These are phyloP conservation scores for Nothoprocta pentlandii DNA, from an alignment of 2,113 vertebrate genomes.

Conservation along the genomic window DNA sequence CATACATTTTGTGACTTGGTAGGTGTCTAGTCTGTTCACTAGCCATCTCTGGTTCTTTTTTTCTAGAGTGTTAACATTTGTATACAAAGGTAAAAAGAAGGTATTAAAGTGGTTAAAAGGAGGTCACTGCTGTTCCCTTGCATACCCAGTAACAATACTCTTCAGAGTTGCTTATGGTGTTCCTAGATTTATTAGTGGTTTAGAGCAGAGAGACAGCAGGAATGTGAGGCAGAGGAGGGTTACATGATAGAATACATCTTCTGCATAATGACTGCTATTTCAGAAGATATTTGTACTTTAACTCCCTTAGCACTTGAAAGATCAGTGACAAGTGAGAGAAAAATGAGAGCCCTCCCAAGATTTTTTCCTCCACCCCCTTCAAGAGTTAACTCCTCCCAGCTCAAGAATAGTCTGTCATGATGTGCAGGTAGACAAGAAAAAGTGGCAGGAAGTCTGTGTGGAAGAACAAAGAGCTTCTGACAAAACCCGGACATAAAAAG, in stretches of 20 bases:
- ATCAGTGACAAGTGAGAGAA: neutral
- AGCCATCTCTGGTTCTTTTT: neutral
- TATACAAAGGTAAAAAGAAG: neutral
- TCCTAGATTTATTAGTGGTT: neutral
- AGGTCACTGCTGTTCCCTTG: neutral
- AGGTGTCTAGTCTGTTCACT: neutral
- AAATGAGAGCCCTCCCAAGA: neutral
- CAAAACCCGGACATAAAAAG: neutral
- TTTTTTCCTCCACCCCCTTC: too few species aligned
- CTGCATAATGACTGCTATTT: neutral
- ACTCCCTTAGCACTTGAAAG: neutral
- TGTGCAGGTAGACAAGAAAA: neutral
- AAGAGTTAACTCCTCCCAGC: neutral
- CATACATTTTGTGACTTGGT: neutral
- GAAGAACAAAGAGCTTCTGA: neutral
- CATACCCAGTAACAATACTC: neutral
- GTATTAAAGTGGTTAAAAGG: neutral
- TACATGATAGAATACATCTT: neutral
- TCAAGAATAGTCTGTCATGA: neutral
- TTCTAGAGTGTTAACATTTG: neutral
- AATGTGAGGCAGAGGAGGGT: neutral
- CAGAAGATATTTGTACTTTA: neutral
- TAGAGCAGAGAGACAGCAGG: neutral
- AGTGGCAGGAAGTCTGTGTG: neutral
- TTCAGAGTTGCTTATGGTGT: neutral